Evolutionary conservation across 2,113 vertebrate species (phyloP).

Genomic region (Forbesichthys papilliferus): DNA sequence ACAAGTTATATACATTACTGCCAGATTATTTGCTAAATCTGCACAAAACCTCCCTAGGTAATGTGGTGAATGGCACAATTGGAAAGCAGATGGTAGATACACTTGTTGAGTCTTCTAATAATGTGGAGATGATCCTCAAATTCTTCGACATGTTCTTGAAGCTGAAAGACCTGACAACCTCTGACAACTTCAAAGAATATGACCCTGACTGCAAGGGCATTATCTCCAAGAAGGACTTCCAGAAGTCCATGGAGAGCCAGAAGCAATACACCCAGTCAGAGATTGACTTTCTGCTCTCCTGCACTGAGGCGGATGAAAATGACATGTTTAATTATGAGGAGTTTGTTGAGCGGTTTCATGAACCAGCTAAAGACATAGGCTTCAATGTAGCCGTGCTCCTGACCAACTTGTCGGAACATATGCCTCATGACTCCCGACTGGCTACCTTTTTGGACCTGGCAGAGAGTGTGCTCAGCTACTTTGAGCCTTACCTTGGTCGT

Average conservation of each 20-base stretch:
- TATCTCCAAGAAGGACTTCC: conserved; percentile 97
- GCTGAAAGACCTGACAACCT: conserved; percentile 94
- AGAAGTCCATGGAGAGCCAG: conserved; percentile 97
- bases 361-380: conserved; percentile 96
- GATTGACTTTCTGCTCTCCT: conserved; percentile 93
- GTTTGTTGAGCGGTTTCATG: conserved; percentile 95
- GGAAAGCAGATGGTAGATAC: conserved; percentile 99
- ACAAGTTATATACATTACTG: neutral
- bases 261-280: conserved; percentile 94
- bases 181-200: conserved; percentile 93
- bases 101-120: conserved; percentile 93
- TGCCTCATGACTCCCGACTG: conserved; percentile 93
- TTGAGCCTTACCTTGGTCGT: conserved; percentile 93
- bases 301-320: conserved; percentile 92
- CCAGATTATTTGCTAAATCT: neutral
- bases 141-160: conserved; percentile 99
- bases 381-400: conserved; percentile 95
- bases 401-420: conserved; percentile 96
- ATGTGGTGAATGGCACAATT: conserved; percentile 97
- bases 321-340: conserved; percentile 96
- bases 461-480: conserved; percentile 92
- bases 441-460: conserved; percentile 88
- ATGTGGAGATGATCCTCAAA: conserved; percentile 98
- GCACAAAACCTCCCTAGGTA: conserved; percentile 74
- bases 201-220: conserved; percentile 93